Conservation (phyloP, 2,888 invertebrate species). For the Acrobasis suavella region DNA sequence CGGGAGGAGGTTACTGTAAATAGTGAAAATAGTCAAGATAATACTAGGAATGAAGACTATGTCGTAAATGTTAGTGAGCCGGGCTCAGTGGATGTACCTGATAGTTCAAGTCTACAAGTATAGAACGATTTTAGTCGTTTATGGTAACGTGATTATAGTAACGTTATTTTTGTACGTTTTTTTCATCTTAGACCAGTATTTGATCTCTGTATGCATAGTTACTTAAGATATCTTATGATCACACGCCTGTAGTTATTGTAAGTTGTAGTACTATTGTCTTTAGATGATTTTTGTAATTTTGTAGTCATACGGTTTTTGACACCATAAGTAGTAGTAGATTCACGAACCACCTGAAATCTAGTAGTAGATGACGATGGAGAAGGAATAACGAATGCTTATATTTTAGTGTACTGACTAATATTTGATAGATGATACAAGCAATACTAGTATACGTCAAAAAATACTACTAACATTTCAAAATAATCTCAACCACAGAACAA, state of each 20-base stretch:
- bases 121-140: background rate
- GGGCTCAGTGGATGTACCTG: constrained; percentile 11
- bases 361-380: background rate
- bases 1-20: constrained; percentile 20
- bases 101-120: background rate
- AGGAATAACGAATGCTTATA: background rate
- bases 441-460: background rate
- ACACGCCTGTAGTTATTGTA: constrained; percentile 6
- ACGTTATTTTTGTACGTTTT: constrained; percentile 17
- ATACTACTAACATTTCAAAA: background rate
- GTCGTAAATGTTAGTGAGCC: constrained; percentile 7
- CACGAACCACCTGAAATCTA: background rate
- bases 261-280: constrained; percentile 4
- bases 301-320: constrained; percentile 27
- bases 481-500: background rate
- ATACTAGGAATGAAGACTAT: background rate
- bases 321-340: constrained; percentile 21
- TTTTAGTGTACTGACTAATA: background rate
- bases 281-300: constrained; percentile 35
- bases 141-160: background rate
- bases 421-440: background rate
- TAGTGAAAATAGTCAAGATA: constrained; percentile 2
- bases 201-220: constrained; percentile 10
- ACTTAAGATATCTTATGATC: constrained; percentile 1
- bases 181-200: constrained; percentile 10